Base-by-base conservation (phyloP, 2,888 invertebrate species). In the Drosophila merina region DNA sequence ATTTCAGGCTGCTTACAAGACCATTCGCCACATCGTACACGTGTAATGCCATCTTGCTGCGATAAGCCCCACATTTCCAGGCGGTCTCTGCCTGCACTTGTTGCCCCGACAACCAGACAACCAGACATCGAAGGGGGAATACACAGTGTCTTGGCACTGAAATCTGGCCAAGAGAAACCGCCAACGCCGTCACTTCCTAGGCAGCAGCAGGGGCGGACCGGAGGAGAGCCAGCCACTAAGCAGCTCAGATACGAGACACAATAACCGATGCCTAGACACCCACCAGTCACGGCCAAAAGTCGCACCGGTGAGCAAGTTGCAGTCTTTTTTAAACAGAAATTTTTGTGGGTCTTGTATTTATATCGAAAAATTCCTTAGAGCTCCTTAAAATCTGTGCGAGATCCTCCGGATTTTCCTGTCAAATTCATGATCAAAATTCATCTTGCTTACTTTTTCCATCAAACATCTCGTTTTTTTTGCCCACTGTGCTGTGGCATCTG, bases 221-320 rank as follows among this genome's bases (percentile, higher is more conserved):
- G 45, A 30, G 36, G 26, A 31, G 1, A 7, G 4, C 14, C 14
- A 25, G 50, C 47, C 63, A 52, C 45, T 71, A 79, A 79, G 86
- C 80, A 57, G 80, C 80, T 66, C 75, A 69, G 72, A 76, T 79
- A 64, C 78, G 76, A 57, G 74, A 74, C 63, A 68, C 64, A 66
- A 70, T 25, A 62, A 50, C 60, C 52, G 31, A 33, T 60, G 83
- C 71, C 71, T 58, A 74, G 80, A 86, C 86, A 76, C 80, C 83
- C 79, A 86, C 83, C 70, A 77, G 59, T 69, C 71, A 62, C 55
- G 33, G 63, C 31, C 57, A 59, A 64, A 72, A 64, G 59, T 60
- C 57, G 63, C 38, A 68, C 49, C 44, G 38, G 55, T n/a, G 36
- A n/a, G 6, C 36, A 36, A 12, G 36, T 1, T 12, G 36, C 2